phyloP scores from a whole-genome alignment of 2,113 vertebrate species.

The Pachypanchax playfairii region DNA sequence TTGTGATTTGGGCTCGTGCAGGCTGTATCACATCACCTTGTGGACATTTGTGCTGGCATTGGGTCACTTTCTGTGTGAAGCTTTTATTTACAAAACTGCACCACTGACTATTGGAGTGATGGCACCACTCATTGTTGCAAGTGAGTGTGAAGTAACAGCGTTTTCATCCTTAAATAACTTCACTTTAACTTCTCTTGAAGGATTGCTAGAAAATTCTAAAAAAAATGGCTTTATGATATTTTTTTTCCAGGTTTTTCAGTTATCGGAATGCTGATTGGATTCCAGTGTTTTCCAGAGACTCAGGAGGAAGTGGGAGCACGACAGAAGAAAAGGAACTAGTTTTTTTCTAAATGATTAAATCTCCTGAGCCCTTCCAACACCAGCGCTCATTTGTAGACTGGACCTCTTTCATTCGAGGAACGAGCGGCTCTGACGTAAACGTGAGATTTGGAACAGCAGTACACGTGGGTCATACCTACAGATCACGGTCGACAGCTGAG shows the following conservation, averaged over 20 bases:
- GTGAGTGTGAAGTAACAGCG: slow-evolving; percentile 55
- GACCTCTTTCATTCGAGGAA: slow-evolving; percentile 33
- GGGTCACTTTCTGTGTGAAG: slow-evolving; percentile 91
- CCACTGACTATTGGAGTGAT: slow-evolving; percentile 90
- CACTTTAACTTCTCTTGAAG: too few species aligned
- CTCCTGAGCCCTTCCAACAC: slow-evolving; percentile 2
- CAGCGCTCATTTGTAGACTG: slow-evolving; percentile 5
- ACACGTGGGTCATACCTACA: background rate
- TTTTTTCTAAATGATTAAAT: background rate
- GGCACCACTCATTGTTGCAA: slow-evolving; percentile 93
- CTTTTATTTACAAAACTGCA: slow-evolving; percentile 91
- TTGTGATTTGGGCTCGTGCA: slow-evolving; percentile 51
- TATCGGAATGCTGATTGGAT: slow-evolving; percentile 92
- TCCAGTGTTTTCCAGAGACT: slow-evolving; percentile 83
- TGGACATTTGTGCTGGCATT: slow-evolving; percentile 94
- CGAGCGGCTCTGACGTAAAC: slow-evolving; percentile 8
- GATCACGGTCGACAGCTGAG: background rate
- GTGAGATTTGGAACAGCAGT: background rate
- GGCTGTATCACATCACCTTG: slow-evolving; percentile 94
- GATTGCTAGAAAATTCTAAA: too few species aligned
- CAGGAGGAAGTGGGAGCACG: slow-evolving; percentile 77
- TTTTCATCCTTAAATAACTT: background rate
- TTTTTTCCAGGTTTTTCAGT: slow-evolving; percentile 89
- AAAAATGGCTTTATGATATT: background rate
- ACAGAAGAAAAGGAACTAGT: slow-evolving; percentile 90